phyloP scores from a whole-genome alignment of 2,797 vertebrate genomes.

The Austrolebias charrua region DNA sequence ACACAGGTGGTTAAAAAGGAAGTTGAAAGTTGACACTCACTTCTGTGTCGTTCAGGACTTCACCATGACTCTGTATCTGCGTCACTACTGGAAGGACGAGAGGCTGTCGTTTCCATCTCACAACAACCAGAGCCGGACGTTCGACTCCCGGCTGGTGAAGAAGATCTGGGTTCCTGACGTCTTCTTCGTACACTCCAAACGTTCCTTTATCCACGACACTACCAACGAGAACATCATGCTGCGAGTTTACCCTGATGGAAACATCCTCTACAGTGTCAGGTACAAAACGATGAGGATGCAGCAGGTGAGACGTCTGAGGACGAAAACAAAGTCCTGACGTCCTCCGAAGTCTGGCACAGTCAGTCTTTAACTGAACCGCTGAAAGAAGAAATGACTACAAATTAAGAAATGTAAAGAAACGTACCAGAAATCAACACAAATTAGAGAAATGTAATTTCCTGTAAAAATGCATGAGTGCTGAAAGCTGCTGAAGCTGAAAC shows the following conservation, averaged over 20 bases:
- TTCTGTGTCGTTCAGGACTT: slow-evolving; percentile 80
- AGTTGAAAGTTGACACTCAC: too few species aligned
- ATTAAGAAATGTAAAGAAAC: not conserved
- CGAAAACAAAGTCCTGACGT: not conserved
- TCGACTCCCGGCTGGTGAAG: slow-evolving; percentile 86
- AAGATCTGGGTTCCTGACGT: slow-evolving; percentile 93
- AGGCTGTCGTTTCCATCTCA: slow-evolving; percentile 86
- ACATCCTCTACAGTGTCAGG: slow-evolving; percentile 90
- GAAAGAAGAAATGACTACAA: not conserved
- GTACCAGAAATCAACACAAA: too few species aligned
- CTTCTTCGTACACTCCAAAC: slow-evolving; percentile 92
- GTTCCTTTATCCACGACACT: slow-evolving; percentile 91
- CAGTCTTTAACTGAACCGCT: too few species aligned
- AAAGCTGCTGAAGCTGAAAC: too few species aligned
- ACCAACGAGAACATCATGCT: slow-evolving; percentile 91
- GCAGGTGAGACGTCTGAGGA: not conserved
- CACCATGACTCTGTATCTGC: slow-evolving; percentile 92
- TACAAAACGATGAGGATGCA: slow-evolving; percentile 34
- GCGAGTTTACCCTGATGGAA: slow-evolving; percentile 86
- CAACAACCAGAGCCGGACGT: slow-evolving; percentile 89
- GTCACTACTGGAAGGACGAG: slow-evolving; percentile 94
- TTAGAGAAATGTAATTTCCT: too few species aligned
- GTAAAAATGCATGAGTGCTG: too few species aligned
- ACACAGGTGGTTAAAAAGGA: too few species aligned
- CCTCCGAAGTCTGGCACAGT: not conserved